Percentiles rank a stretch among this genome's conserved stretches.
Conservation (phyloP, 2,888 invertebrate species). For the Parnassius mnemosyne region DNA sequence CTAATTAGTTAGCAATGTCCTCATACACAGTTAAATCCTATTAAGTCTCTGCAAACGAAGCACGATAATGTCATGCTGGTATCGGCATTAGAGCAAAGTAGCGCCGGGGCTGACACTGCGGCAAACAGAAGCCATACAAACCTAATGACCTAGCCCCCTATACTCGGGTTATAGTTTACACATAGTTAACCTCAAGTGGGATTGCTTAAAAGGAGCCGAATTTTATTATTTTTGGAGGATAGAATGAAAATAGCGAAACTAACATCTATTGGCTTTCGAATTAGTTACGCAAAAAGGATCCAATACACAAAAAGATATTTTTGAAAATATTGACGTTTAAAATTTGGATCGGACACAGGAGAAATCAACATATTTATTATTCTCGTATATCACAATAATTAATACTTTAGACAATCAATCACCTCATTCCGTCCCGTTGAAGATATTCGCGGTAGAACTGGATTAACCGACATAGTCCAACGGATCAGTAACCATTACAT, state of each 20-base stretch:
- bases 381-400: too few species aligned
- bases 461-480: too few species aligned
- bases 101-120: slow-evolving; percentile 7
- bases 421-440: too few species aligned
- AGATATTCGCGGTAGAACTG: too few species aligned
- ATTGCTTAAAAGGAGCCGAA: background rate
- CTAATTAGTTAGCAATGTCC: background rate
- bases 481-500: too few species aligned
- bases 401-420: too few species aligned
- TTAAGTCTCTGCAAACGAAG: slow-evolving; percentile 8
- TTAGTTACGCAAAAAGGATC: background rate
- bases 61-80: slow-evolving; percentile 5
- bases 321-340: too few species aligned
- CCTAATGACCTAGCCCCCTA: slow-evolving; percentile 10
- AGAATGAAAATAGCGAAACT: too few species aligned
- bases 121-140: slow-evolving; percentile 16
- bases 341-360: too few species aligned
- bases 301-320: too few species aligned
- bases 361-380: too few species aligned
- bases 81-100: slow-evolving; percentile 1
- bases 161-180: slow-evolving; percentile 11
- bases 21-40: slow-evolving; percentile 7
- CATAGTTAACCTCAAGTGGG: slow-evolving; percentile 6
- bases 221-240: background rate
- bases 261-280: background rate